These are phyloP conservation scores for Amphiduros pacificus DNA, from an alignment of 2,888 invertebrate species.

Conservation along the genomic window DNA sequence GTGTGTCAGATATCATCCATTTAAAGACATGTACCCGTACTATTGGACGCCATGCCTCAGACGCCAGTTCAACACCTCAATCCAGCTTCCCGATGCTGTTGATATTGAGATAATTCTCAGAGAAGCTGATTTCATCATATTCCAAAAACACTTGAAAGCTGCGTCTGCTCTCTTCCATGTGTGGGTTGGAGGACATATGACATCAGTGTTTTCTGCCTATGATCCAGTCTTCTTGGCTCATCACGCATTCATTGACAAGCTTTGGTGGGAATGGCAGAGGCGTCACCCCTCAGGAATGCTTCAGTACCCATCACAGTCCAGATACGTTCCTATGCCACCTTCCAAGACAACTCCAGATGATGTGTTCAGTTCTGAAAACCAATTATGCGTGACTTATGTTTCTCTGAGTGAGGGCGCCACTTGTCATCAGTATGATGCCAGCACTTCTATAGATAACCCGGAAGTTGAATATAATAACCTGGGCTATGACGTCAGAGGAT, in stretches of 20 bases:
- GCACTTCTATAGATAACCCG: constrained; percentile 19
- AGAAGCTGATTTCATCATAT: constrained; percentile 43
- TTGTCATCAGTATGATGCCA: constrained; percentile 8
- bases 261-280: constrained; percentile 52
- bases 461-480: neutral
- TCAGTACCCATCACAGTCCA: constrained; percentile 39
- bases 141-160: constrained; percentile 43
- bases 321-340: constrained; percentile 49
- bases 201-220: constrained; percentile 45
- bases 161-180: constrained; percentile 45
- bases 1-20: constrained; percentile 52
- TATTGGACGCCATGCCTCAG: constrained; percentile 49
- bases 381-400: constrained; percentile 51
- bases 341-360: constrained; percentile 50
- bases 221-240: constrained; percentile 52
- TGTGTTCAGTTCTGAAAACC: constrained; percentile 44
- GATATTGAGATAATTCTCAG: constrained; percentile 47
- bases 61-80: constrained; percentile 42
- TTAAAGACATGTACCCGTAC: constrained; percentile 36
- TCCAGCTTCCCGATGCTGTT: constrained; percentile 48
- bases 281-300: constrained; percentile 39
- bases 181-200: constrained; percentile 55
- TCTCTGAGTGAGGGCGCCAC: constrained; percentile 14
- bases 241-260: constrained; percentile 52
- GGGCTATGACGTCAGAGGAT: constrained; percentile 37